Evolutionary conservation across 1,140 invertebrate species (phyloP).

Genomic region (Drosophila mayri): DNA sequence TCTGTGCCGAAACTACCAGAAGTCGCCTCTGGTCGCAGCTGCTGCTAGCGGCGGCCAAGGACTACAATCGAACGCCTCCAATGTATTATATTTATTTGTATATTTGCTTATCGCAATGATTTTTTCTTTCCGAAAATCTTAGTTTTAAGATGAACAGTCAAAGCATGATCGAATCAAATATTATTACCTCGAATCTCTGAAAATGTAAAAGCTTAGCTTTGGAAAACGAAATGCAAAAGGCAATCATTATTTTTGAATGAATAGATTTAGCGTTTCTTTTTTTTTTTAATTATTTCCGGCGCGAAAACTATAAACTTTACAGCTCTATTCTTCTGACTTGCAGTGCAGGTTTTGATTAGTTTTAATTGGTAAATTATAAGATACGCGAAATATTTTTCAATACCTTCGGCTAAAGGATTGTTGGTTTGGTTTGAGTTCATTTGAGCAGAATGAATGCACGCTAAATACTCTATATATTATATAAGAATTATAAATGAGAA

Average conservation of each 20-base stretch:
- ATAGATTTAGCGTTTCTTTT: slow-evolving; percentile 3
- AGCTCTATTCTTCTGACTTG: neutral
- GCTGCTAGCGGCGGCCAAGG: slow-evolving; percentile 2
- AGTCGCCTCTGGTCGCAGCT: slow-evolving; percentile 36
- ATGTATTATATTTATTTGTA: slow-evolving; percentile 1
- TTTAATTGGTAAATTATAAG: slow-evolving; percentile 1
- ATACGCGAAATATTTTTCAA: neutral
- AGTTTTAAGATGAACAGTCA: slow-evolving; percentile 32
- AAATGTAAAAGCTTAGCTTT: slow-evolving; percentile 15
- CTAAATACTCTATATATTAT: slow-evolving; percentile 5
- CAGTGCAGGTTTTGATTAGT: slow-evolving; percentile 2
- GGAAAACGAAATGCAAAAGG: neutral
- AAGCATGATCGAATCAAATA: slow-evolving; percentile 9
- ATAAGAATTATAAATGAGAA: slow-evolving; percentile 8
- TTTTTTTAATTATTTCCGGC: neutral
- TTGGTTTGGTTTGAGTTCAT: neutral
- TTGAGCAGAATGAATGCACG: neutral
- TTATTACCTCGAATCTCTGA: slow-evolving; percentile 21
- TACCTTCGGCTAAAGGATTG: neutral
- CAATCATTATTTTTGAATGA: slow-evolving; percentile 9
- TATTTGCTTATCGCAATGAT: slow-evolving; percentile 8
- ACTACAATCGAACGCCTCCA: neutral
- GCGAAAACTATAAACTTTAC: neutral
- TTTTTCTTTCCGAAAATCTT: slow-evolving; percentile 17
- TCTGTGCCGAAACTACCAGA: slow-evolving; percentile 70